A percentile compares a stretch with the other conserved stretches of the same genome.
Conservation (phyloP, 2,113 vertebrate species). For the Phoxinus phoxinus region DNA sequence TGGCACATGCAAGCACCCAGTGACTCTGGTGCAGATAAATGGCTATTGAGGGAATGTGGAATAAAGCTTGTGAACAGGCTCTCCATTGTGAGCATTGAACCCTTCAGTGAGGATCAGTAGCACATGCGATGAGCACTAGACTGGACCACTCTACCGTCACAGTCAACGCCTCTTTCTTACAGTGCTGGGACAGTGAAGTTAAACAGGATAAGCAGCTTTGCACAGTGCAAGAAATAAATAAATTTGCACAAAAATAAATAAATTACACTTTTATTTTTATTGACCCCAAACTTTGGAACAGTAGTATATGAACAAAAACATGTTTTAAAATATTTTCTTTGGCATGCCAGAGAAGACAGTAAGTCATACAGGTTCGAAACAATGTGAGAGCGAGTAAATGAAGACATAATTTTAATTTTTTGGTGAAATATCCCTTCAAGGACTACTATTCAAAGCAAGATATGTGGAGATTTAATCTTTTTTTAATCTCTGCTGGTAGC, state of each 20-base stretch:
- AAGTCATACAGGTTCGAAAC: background rate
- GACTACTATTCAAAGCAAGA: background rate
- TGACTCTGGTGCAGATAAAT: conserved; percentile 50
- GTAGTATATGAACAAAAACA: background rate
- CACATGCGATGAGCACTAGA: conserved; percentile 41
- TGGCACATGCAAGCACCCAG: conserved; percentile 34
- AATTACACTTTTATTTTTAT: too few relatives aligned
- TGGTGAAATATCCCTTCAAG: background rate
- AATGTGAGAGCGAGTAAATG: background rate
- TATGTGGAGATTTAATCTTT: background rate
- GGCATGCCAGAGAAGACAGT: background rate
- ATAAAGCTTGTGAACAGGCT: conserved; percentile 54
- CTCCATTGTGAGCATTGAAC: conserved; percentile 48
- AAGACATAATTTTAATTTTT: background rate
- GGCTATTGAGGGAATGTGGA: conserved; percentile 47
- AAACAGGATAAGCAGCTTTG: background rate
- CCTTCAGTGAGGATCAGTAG: conserved; percentile 42
- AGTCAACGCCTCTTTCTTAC: conserved; percentile 20
- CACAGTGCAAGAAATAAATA: too few relatives aligned
- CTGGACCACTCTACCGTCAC: conserved; percentile 3
- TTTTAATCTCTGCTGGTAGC: background rate
- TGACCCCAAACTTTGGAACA: background rate
- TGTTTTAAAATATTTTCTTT: background rate
- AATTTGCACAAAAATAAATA: too few relatives aligned
- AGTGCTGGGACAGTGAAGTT: background rate